Evolutionary conservation across 2,797 vertebrate species (phyloP), one percentile per base, ranked within the genome.

Genomic region (Xenops minutus): DNA sequence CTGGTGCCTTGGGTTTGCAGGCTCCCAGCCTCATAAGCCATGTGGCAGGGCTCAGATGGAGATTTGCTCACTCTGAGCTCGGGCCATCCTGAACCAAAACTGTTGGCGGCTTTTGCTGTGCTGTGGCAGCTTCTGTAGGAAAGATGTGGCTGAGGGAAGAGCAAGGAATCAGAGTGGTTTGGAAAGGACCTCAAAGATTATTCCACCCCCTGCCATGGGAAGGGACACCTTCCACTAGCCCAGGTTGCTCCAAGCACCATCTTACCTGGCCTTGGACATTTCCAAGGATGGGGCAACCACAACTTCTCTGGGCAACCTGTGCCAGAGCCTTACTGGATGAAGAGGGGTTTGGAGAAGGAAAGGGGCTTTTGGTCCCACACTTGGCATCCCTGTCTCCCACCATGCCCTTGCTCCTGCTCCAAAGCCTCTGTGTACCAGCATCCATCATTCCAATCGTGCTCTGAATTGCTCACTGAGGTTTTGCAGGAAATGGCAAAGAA

Each of bases 391-490:
- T 1, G 14, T 29, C 55, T n/a, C 21, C 2, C 0, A 10, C 7
- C 19, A 6, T 39, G 83, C 12, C 54, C 68, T 67, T n/a, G 29
- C 26, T 48, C 43, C 15, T 0, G 3, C 48, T 72, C 32, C 55
- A 10, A 20, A 46, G 46, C 5, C 54, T 34, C 72, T 9, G 7
- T 0, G 2, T 0, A 1, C 51, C 0, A 0, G 8, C 14, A 8
- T 2, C 1, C 14, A 0, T 34, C 4, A 0, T 66, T 24, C 37
- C 63, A 9, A 7, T 37, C 61, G 13, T 1, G 0, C 32, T 71
- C 37, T 5, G 61, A 76, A n/a, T 10, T 30, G 36, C 34, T 52
- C 32, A 6, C 3, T 4, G 61, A 2, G 7, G 1, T 30, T 34
- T 37, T 23, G 3, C 54, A 48, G 62, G 76, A n/a, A 36, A 6